Evolutionary conservation across 2,797 vertebrate species (phyloP), one percentile per base, ranked within the genome.

Genomic region (Oreochromis mossambicus): DNA sequence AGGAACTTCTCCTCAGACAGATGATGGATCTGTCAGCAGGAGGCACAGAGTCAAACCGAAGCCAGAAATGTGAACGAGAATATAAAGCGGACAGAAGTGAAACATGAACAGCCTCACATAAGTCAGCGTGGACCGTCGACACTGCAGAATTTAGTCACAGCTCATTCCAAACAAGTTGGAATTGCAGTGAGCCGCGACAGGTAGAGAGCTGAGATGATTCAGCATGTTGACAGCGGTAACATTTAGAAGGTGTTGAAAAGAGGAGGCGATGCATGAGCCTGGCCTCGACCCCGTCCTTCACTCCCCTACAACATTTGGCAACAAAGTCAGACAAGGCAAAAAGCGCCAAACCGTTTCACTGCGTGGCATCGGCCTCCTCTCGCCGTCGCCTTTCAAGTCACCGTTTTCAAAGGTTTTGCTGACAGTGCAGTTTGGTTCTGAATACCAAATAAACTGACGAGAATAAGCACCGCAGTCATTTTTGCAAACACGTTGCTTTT

Each of bases 161-260:
- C 41, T 81, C 61, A 15, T 76, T 24, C 38, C 34, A 55, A 85
- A 78, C 75, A 41, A 13, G 81, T 8, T 3, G 24, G 41, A 78
- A 38, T 77, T n/a, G 46, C 56, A 41, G 24, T 2, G 79, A 52
- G 73, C 58, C 3, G 1, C 7, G 17, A 1, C 54, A 34, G 26
- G 66, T 70, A 61, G 41, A 52, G 50, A 79, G 81, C 63, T 1
- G 36, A 14, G 78, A 75, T 79, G 81, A 82, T 78, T 79, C 86
- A 82, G 86, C 83, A 76, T 87, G 90, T 91, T 89, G 90, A 91
- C 83, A 70, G 83, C 24, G 76, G 86, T 89, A 89, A 91, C 84
- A 83, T 89, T 83, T 79, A 88, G 89, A 90, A 88, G 90, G 89
- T 89, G 91, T 83, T 61, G 58, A 79, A 85, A 85, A 54, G 24